phyloP scores from a whole-genome alignment of 2,888 invertebrate genomes.

The Caenorhabditis sp. region DNA sequence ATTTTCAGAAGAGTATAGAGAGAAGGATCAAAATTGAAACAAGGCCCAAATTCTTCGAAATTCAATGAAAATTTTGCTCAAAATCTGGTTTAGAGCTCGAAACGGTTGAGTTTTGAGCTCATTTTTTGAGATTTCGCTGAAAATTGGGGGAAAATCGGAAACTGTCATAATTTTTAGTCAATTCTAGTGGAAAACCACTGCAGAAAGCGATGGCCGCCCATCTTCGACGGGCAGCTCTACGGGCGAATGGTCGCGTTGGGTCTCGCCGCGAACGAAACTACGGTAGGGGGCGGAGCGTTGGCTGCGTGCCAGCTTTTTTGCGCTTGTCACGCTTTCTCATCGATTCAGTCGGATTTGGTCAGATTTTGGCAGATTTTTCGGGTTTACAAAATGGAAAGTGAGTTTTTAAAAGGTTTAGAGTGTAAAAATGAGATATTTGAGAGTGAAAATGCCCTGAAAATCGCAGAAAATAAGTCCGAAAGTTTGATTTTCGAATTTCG shows the following conservation, averaged over 20 bases:
- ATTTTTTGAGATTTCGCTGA: neutral
- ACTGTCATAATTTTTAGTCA: constrained; percentile 25
- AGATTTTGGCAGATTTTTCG: constrained; percentile 9
- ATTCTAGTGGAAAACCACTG: neutral
- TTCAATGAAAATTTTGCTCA: neutral
- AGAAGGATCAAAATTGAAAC: too few species aligned
- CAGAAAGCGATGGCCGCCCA: constrained; percentile 55
- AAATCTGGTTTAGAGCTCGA: neutral
- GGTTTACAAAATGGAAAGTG: neutral
- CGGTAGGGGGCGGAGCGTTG: constrained; percentile 50
- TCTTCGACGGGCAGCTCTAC: constrained; percentile 60
- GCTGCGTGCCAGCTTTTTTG: constrained; percentile 32
- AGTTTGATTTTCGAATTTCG: neutral
- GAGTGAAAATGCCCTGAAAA: neutral
- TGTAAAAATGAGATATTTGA: neutral
- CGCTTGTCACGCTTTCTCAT: neutral
- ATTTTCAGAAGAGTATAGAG: too few species aligned
- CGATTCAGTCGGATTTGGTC: constrained; percentile 34
- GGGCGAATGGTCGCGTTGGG: constrained; percentile 38
- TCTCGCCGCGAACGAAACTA: constrained; percentile 61
- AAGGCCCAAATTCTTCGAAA: too few species aligned
- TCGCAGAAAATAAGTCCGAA: neutral
- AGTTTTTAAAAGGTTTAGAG: constrained; percentile 5
- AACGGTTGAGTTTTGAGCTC: neutral
- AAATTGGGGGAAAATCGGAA: constrained; percentile 16